Evolutionary conservation across 2,113 vertebrate species (phyloP).

Genomic region (Hylia prasina): DNA sequence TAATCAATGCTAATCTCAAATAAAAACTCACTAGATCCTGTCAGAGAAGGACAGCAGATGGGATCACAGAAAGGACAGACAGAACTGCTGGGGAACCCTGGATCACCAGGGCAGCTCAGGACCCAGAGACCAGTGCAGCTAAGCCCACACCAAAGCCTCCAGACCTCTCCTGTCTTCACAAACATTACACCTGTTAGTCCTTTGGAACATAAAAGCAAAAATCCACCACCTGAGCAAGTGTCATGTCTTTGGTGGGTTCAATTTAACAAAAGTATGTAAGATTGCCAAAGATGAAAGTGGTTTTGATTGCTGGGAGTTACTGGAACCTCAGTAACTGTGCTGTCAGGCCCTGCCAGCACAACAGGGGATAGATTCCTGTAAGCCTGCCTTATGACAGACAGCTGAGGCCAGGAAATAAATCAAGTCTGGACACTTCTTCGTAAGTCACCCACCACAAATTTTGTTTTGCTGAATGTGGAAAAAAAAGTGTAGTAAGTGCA

Average conservation of each 20-base stretch:
- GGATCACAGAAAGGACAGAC: neutral
- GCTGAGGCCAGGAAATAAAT: slow-evolving; percentile 3
- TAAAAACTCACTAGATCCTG: neutral
- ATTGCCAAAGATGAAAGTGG: neutral
- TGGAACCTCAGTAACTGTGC: neutral
- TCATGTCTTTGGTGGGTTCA: neutral
- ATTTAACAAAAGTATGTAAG: neutral
- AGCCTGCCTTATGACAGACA: neutral
- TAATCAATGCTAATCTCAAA: neutral
- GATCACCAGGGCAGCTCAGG: neutral
- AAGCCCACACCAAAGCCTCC: neutral
- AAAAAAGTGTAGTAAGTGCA: neutral
- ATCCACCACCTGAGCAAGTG: neutral
- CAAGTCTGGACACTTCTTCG: neutral
- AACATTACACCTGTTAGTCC: neutral
- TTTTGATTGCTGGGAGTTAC: neutral
- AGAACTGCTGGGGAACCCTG: neutral
- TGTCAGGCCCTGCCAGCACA: neutral
- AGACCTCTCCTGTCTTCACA: neutral
- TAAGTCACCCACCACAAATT: neutral
- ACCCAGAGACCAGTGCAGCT: neutral
- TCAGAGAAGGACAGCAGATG: neutral
- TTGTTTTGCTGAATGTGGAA: neutral
- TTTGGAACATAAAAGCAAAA: neutral
- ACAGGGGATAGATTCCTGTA: neutral